A percentile compares a stretch with the other conserved stretches of the same genome.
Conservation (phyloP, 2,113 vertebrate genomes). For the Microtus oregoni region DNA sequence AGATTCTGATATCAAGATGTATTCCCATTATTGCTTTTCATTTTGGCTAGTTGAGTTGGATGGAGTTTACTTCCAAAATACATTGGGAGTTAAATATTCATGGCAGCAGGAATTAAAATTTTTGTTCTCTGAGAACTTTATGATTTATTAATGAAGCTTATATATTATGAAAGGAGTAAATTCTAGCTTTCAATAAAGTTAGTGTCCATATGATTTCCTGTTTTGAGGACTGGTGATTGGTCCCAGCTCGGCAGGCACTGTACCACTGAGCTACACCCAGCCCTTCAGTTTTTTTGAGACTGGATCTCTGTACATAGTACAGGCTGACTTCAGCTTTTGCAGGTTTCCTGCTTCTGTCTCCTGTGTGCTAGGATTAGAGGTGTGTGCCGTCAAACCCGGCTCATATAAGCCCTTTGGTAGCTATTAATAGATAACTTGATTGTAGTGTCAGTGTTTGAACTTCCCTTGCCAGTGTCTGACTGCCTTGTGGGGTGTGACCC, state of each 20-base stretch:
- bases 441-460: not conserved
- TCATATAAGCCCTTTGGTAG: not conserved
- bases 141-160: constrained; percentile 51
- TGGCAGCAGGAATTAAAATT: not conserved
- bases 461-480: constrained; percentile 26
- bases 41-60: not conserved
- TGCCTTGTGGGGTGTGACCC: not conserved
- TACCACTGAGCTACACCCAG: not conserved
- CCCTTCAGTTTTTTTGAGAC: not conserved
- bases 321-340: not conserved
- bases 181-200: constrained; percentile 45
- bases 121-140: constrained; percentile 18
- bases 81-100: constrained; percentile 6
- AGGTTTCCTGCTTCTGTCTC: not conserved
- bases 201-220: not conserved
- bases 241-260: not conserved
- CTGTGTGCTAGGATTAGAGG: not conserved
- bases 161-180: constrained; percentile 16
- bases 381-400: not conserved
- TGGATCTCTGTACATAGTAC: not conserved
- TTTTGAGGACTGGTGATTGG: not conserved
- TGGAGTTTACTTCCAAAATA: constrained; percentile 43
- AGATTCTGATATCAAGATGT: constrained; percentile 18
- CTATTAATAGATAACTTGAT: not conserved
- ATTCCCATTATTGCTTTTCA: constrained; percentile 54